Base-by-base conservation (phyloP, 2,888 invertebrate genomes). In the Bellardia pandia region DNA sequence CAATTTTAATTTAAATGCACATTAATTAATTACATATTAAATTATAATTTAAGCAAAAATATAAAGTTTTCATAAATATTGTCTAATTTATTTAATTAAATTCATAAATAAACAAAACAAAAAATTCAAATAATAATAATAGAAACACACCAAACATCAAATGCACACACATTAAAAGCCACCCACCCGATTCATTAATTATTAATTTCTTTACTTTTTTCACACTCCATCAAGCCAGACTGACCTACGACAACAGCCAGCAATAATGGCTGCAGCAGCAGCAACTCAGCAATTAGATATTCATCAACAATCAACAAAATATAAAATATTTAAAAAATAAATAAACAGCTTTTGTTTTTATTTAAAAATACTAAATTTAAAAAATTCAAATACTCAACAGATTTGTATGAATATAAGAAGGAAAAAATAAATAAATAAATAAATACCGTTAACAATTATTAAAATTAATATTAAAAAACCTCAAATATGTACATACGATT, bases 371-470 rank as follows among this genome's bases (percentile, higher is more conserved):
- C n/a, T n/a, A 56, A 53, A 33, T 9, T 14, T 13, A 33, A 37
- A 33, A 75, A 14, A 68, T 75, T 53, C 60, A 58, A 64, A 84
- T 84, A 71, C 60, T 69, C 30, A 82, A 60, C 74, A 51, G 72
- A 58, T 82, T 82, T 79, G 72, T 40, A 42, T 58, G 58, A 40
- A 72, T 66, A 16, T 16, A 66, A 37, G 40, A 16, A 30, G 23
- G 58, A 56, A 74, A 84, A 76, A 64, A n/a, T 30, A 23, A 23
- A 23, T 23, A 62, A n/a, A 60, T 56, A 51, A 72, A 33, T 66
- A 58, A 84, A 84, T 68, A 78, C 66, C 68, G 74, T 84, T 84
- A 80, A 69, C 72, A 87, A 74, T 77, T 83, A 79, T 71, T 71
- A 75, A 78, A 86, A 78, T 86, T 66, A 72, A 76, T 71, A 75